Conservation (phyloP, 2,113 vertebrate genomes). For the Edolisoma coerulescens region DNA sequence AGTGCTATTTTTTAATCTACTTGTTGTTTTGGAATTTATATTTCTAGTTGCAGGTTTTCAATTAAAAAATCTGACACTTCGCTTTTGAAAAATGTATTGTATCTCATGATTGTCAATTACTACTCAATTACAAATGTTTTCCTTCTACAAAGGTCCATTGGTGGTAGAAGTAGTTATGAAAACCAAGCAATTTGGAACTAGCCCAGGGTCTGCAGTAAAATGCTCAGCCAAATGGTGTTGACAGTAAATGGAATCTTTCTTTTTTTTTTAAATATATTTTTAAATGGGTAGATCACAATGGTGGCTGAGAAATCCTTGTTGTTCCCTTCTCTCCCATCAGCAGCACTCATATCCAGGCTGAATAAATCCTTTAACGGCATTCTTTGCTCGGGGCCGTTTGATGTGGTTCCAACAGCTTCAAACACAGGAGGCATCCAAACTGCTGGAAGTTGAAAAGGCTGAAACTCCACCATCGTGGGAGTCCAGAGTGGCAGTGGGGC, state of each 20-base stretch:
- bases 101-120: neutral
- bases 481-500: neutral
- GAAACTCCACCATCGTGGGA: neutral
- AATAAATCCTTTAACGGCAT: slow-evolving; percentile 56
- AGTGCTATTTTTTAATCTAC: neutral
- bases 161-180: neutral
- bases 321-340: slow-evolving; percentile 36
- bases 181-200: neutral
- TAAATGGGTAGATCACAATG: neutral
- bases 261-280: neutral
- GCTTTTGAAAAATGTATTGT: neutral
- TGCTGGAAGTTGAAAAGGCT: slow-evolving; percentile 41
- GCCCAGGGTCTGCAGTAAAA: neutral
- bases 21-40: neutral
- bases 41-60: neutral
- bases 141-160: neutral
- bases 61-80: neutral
- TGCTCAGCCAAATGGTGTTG: slow-evolving; percentile 8
- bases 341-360: slow-evolving; percentile 58
- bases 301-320: slow-evolving; percentile 33
- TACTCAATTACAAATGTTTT: neutral
- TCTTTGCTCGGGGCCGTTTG: slow-evolving; percentile 59
- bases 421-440: slow-evolving; percentile 51
- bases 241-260: neutral
- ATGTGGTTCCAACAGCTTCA: slow-evolving; percentile 70